These are phyloP conservation scores for Phodopus roborovskii DNA, from an alignment of 2,113 vertebrate genomes.

Conservation along the genomic window DNA sequence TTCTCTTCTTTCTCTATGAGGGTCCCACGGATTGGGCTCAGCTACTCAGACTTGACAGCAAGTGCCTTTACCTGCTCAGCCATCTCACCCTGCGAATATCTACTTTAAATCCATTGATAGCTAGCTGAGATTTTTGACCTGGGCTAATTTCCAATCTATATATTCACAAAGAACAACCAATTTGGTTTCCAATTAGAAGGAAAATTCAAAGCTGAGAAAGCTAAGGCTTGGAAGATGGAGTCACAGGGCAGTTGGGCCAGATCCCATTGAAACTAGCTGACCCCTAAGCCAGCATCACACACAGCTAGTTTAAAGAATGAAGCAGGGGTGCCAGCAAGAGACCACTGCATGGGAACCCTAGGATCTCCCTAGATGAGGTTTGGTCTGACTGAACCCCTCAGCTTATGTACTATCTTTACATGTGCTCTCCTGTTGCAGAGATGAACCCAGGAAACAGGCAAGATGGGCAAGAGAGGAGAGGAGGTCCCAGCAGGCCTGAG, in stretches of 20 bases:
- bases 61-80: background rate
- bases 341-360: fast-evolving
- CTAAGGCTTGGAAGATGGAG: background rate
- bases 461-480: background rate
- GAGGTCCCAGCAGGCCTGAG: background rate
- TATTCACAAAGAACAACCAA: slow-evolving; percentile 8
- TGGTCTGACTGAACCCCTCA: background rate
- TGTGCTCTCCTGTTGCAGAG: background rate
- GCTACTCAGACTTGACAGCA: too few relatives aligned
- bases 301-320: background rate
- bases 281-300: background rate
- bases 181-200: background rate
- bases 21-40: background rate
- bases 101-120: background rate
- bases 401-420: background rate
- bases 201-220: slow-evolving; percentile 1
- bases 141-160: background rate
- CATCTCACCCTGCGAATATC: background rate
- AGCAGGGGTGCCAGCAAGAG: background rate
- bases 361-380: background rate
- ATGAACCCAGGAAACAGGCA: background rate
- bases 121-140: background rate
- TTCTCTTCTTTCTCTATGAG: background rate
- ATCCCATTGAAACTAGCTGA: background rate
- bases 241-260: background rate